Base-by-base conservation (phyloP, 37 sponge, comb jelly and placozoan species). In the Oscarella lobularis region DNA sequence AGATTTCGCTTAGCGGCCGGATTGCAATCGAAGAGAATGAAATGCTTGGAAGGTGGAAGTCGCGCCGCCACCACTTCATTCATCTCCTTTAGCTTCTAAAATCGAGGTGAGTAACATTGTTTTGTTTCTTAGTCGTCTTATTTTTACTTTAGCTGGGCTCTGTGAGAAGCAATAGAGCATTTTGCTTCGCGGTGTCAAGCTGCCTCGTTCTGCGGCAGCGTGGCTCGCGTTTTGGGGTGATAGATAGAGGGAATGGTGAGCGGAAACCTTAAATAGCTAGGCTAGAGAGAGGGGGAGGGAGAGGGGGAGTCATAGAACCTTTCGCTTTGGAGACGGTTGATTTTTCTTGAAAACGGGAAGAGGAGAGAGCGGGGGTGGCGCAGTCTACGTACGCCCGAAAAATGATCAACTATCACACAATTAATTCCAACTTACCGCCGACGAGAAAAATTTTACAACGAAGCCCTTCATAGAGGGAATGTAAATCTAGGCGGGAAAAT, bases 391-490 rank as follows among this genome's bases (percentile, higher is more conserved):
- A 2, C 1, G 30, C 80, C 70, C 6, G 2, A 35, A 76, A 3
- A 14, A 1, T 6, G n/a, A 55, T 5, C 41, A 37, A 2, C 2
- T 9, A 67, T 66, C 36, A n/a, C 36, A 34, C 38, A 27, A 36
- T 20, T 0, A 3, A 39, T 40, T n/a, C 38, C 79, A 77, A 54
- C 78, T 80, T 39, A 38, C 40, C 3, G 84, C 85, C 38, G 4
- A 38, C 27, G 84, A 79, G 3, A 78, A 74, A 72, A 91, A 87
- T 38, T 55, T 70, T 0, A 87, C 78, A 3, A 80, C 92, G 74
- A 82, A 91, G 14, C 85, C 88, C 65, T 91, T 91, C 68, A 91
- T n/a, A n/a, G n/a, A n/a, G n/a, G n/a, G n/a, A n/a, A n/a, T n/a
- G n/a, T n/a, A n/a, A n/a, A n/a, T n/a, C n/a, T n/a, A n/a, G n/a